Evolutionary conservation across 2,113 vertebrate species (phyloP).

Genomic region (Carettochelys insculpta): DNA sequence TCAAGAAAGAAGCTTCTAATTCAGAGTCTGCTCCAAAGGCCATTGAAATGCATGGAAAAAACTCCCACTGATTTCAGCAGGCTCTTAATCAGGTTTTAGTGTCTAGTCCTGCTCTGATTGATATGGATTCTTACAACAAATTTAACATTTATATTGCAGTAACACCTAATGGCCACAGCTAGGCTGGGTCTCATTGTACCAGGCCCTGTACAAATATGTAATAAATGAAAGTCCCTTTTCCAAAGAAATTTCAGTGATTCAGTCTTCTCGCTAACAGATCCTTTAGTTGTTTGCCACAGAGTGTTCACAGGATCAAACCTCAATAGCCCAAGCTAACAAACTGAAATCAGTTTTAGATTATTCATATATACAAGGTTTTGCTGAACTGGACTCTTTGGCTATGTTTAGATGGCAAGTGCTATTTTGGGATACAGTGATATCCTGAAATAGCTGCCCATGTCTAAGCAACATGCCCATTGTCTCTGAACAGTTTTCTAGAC

Average conservation of each 20-base stretch:
- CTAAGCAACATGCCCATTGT: too few relatives aligned
- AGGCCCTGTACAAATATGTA: background rate
- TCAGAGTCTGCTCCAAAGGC: constrained; percentile 15
- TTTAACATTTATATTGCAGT: constrained; percentile 39
- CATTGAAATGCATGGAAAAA: background rate
- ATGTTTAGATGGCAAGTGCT: too few relatives aligned
- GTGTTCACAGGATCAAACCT: background rate
- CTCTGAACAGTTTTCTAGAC: too few relatives aligned
- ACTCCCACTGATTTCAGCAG: background rate
- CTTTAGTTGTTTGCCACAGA: background rate
- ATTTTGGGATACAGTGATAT: too few relatives aligned
- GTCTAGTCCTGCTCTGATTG: constrained; percentile 38
- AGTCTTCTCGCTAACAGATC: background rate
- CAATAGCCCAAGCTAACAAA: background rate
- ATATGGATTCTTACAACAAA: constrained; percentile 64
- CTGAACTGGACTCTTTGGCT: background rate
- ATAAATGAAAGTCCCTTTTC: background rate
- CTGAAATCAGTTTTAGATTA: background rate
- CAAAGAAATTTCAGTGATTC: background rate
- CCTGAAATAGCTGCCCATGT: too few relatives aligned
- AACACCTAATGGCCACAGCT: constrained; percentile 8
- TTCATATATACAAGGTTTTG: background rate
- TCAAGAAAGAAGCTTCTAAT: background rate
- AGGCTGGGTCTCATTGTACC: background rate
- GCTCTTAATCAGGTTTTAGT: constrained; percentile 26